phyloP scores from a whole-genome alignment of 2,797 vertebrate genomes.

The Danio jaintianensis region DNA sequence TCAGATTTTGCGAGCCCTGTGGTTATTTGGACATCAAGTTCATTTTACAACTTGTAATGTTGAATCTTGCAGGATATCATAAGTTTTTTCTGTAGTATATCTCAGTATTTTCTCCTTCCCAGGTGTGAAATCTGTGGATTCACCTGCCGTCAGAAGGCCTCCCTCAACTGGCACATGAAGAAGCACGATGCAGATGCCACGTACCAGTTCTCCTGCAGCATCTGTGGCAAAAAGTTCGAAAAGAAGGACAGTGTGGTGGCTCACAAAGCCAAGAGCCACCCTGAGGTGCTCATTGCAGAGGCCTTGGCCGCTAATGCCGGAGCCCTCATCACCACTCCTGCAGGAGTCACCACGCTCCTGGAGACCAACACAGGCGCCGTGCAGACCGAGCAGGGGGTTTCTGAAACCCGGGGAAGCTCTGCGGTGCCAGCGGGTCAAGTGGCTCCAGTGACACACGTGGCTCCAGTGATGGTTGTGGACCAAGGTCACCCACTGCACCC shows the following conservation, averaged over 20 bases:
- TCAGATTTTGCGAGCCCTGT: too few relatives aligned
- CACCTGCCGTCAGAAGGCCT: slow-evolving; percentile 97
- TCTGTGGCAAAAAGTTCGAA: slow-evolving; percentile 98
- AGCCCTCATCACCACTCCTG: slow-evolving; percentile 90
- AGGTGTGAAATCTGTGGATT: slow-evolving; percentile 99
- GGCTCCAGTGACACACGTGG: slow-evolving; percentile 62
- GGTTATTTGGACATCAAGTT: too few relatives aligned
- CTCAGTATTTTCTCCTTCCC: slow-evolving; percentile 4
- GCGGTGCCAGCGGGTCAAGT: slow-evolving; percentile 60
- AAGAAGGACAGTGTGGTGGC: slow-evolving; percentile 99
- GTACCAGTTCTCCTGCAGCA: slow-evolving; percentile 97
- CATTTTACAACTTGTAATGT: too few relatives aligned
- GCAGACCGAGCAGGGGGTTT: slow-evolving; percentile 64
- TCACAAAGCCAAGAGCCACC: slow-evolving; percentile 85
- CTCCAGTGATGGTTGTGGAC: slow-evolving; percentile 74
- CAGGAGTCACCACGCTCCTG: slow-evolving; percentile 79
- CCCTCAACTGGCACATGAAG: slow-evolving; percentile 99
- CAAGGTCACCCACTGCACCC: slow-evolving; percentile 83
- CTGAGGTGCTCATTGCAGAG: slow-evolving; percentile 95
- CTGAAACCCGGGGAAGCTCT: slow-evolving; percentile 67
- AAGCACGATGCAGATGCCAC: slow-evolving; percentile 94
- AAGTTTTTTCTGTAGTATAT: neutral
- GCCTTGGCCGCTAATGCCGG: slow-evolving; percentile 93
- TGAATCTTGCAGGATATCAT: neutral
- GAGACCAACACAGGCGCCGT: slow-evolving; percentile 71